A percentile compares a stretch with the other conserved stretches of the same genome.
Conservation (phyloP, 1,140 invertebrate genomes). For the Pollicipes pollicipes region DNA sequence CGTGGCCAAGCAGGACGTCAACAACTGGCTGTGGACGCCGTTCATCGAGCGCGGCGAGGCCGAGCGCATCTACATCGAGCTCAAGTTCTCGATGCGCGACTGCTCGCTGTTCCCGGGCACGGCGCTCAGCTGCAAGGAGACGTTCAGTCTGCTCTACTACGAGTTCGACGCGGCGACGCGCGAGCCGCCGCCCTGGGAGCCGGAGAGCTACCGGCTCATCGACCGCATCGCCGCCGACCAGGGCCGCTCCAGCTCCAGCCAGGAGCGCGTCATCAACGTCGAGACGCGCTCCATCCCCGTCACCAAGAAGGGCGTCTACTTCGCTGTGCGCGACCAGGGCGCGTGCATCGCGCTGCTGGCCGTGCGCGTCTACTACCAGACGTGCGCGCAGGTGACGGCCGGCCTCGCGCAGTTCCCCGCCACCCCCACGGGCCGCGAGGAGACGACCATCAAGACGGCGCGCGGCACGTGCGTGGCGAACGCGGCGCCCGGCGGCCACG, state of each 20-base stretch:
- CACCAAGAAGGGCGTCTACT: slow-evolving; percentile 87
- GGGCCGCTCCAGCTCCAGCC: slow-evolving; percentile 76
- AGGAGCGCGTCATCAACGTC: too few species aligned
- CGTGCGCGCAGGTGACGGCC: slow-evolving; percentile 75
- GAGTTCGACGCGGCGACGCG: too few species aligned
- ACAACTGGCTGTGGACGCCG: slow-evolving; percentile 98
- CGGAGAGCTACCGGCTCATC: slow-evolving; percentile 79
- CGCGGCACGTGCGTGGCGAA: slow-evolving; percentile 73
- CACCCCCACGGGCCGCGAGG: slow-evolving; percentile 77
- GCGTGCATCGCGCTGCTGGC: slow-evolving; percentile 89
- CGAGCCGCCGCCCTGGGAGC: slow-evolving; percentile 86
- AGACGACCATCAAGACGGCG: slow-evolving; percentile 77
- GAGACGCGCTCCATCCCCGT: slow-evolving; percentile 87
- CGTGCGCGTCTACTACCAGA: slow-evolving; percentile 90
- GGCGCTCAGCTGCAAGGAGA: slow-evolving; percentile 74
- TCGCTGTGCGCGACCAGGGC: slow-evolving; percentile 87
- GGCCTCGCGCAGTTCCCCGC: slow-evolving; percentile 83
- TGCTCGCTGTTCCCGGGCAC: slow-evolving; percentile 80
- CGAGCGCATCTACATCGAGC: too few species aligned
- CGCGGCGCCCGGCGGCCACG: slow-evolving; percentile 35
- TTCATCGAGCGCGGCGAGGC: too few species aligned
- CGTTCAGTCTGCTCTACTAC: slow-evolving; percentile 84
- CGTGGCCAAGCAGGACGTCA: slow-evolving; percentile 85
- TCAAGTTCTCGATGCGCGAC: too few species aligned
- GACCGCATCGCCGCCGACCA: slow-evolving; percentile 78